Percentiles rank a stretch among this genome's conserved stretches.
phyloP scores from a whole-genome alignment of 2,888 invertebrate species.

The Selenia dentaria region DNA sequence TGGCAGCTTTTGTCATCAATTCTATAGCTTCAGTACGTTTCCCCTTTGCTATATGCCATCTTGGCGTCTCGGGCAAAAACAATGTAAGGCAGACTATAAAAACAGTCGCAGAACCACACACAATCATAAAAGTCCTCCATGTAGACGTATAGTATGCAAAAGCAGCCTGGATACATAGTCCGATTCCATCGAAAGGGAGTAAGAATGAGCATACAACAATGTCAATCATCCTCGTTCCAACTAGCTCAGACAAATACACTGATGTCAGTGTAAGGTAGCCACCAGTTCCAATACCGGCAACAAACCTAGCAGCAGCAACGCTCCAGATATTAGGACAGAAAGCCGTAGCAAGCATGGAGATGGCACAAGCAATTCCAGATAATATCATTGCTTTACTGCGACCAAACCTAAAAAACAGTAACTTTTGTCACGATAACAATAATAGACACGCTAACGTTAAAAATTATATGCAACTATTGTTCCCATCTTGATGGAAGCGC shows the following conservation, averaged over 20 bases:
- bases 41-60: constrained; percentile 59
- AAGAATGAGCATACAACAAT: constrained; percentile 38
- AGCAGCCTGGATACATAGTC: constrained; percentile 40
- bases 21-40: constrained; percentile 44
- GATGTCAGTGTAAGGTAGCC: constrained; percentile 86
- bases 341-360: constrained; percentile 86
- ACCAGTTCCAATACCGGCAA: constrained; percentile 88
- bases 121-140: constrained; percentile 50
- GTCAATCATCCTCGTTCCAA: constrained; percentile 79
- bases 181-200: constrained; percentile 46
- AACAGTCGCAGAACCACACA: constrained; percentile 38
- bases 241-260: constrained; percentile 83
- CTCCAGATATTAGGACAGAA: constrained; percentile 82
- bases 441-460: no score
- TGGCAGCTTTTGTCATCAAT: constrained; percentile 53
- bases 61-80: constrained; percentile 59
- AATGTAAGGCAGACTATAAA: constrained; percentile 42
- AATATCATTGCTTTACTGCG: constrained; percentile 85
- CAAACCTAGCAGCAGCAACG: constrained; percentile 86
- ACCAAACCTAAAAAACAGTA: constrained; percentile 46
- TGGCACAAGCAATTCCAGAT: constrained; percentile 86
- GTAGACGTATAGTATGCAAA: constrained; percentile 51
- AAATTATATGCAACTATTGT: no score
- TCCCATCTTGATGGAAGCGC: no score
- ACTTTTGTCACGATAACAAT: no score